A percentile compares a stretch with the other conserved stretches of the same genome.
These are phyloP conservation scores for Furcula furcula DNA, from an alignment of 2,888 invertebrate species.

Conservation along the genomic window DNA sequence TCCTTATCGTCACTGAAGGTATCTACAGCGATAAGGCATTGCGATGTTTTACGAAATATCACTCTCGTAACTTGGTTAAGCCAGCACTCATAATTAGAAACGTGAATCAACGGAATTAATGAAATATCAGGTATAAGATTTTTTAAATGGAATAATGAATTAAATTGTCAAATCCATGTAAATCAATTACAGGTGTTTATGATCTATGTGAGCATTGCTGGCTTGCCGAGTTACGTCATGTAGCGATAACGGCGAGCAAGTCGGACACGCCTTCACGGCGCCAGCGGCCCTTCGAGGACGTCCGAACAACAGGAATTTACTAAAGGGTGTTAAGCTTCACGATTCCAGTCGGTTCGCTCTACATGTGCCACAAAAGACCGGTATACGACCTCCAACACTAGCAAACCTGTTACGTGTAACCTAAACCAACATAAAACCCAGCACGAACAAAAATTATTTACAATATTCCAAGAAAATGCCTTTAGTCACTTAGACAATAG, in stretches of 20 bases:
- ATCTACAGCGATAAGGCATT: conserved; percentile 43
- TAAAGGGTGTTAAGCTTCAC: conserved; percentile 54
- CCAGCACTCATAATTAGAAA: conserved; percentile 18
- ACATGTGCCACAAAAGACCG: conserved; percentile 75
- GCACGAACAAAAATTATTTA: conserved; percentile 44
- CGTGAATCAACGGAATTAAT: conserved; percentile 20
- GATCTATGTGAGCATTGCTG: conserved; percentile 34
- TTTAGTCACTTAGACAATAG: conserved; percentile 27
- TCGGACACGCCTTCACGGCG: conserved; percentile 76
- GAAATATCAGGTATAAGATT: conserved; percentile 4
- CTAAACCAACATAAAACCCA: conserved; percentile 51
- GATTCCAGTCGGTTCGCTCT: conserved; percentile 58
- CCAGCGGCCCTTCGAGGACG: conserved; percentile 67
- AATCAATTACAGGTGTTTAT: conserved; percentile 39
- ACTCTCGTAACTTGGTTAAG: conserved; percentile 27
- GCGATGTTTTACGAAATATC: conserved; percentile 37
- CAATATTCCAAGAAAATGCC: conserved; percentile 35
- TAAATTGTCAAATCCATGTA: conserved; percentile 7
- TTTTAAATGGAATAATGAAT: conserved; percentile 7
- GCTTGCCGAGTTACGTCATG: conserved; percentile 69
- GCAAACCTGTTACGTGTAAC: conserved; percentile 77
- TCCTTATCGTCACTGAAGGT: conserved; percentile 49
- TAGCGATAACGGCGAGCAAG: conserved; percentile 61
- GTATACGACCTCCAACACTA: conserved; percentile 76
- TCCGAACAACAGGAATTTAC: conserved; percentile 59